Base-by-base conservation (phyloP, 2,113 vertebrate species). In the pig (Sus scrofa) region DNA sequence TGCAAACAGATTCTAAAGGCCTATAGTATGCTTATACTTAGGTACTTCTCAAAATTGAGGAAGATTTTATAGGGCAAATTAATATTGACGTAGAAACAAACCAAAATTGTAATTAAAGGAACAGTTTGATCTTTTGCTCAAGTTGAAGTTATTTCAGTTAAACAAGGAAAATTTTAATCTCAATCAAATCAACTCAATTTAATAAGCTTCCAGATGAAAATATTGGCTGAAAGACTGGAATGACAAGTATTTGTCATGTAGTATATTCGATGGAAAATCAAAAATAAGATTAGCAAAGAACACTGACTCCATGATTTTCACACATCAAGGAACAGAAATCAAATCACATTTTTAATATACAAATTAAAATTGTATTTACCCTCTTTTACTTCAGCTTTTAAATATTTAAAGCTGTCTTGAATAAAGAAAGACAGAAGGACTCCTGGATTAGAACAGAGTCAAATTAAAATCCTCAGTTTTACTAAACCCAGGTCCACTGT, bases 141-240 rank as follows among this genome's bases (percentile, higher is more conserved):
- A 58, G 16, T 91, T 89, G 37, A 32, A 92, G 60, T 60, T 89
- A 16, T 62, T 90, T 78, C 30, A 37, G 10, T 78, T 67, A 96
- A 95, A 89, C 30, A 65, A 78, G 65, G 58, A 27, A 86, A 54
- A n/a, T 27, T 34, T 82, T 83, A 56, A 96, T 82, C 34, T 79
- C 14, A 73, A 32, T 94, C 50, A 74, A 75, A 81, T 89, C 27
- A 77, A 67, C 5, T 92, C 50, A 74, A 18, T 67, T 78, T 71
- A 71, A 63, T 84, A 68, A 92, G 22, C 58, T 98, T 74, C n/a
- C 39, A 74, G 68, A 81, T 88, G 62, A 91, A 92, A 96, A 56
- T 78, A 8, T n/a, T 79, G 9, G 14, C 63, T 50, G 24, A 73
- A 77, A 65, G 3, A 54, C 26, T 79, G 60, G 30, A 34, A 71